Conservation (phyloP, 2,113 vertebrate genomes). For the Caranx ignobilis region DNA sequence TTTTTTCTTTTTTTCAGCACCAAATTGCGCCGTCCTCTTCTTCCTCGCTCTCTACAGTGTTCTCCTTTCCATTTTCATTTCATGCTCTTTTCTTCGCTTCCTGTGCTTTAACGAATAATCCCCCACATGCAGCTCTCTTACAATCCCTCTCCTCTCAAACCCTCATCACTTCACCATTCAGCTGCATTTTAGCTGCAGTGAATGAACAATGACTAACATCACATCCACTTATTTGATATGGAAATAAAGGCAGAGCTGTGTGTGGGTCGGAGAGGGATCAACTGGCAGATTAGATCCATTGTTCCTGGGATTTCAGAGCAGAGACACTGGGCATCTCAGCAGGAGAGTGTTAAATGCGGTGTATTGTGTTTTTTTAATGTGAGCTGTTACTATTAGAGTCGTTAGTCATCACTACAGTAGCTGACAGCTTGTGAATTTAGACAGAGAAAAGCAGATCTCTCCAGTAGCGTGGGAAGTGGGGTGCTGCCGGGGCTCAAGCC, state of each 20-base stretch:
- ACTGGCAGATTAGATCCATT: background rate
- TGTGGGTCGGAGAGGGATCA: background rate
- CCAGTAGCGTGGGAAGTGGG: no score
- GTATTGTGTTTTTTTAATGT: background rate
- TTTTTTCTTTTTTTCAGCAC: background rate
- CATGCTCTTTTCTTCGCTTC: background rate
- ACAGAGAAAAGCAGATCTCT: no score
- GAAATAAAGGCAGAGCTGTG: background rate
- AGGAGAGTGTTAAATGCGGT: background rate
- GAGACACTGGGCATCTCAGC: background rate
- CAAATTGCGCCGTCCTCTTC: background rate
- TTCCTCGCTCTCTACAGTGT: background rate
- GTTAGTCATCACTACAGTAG: no score
- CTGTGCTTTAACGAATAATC: background rate
- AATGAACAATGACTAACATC: background rate
- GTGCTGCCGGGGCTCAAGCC: no score
- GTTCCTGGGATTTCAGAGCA: conserved; percentile 10
- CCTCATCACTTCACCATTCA: background rate
- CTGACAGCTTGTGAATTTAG: background rate
- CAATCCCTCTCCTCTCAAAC: background rate
- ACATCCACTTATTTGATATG: conserved; percentile 8
- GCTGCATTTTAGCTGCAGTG: background rate
- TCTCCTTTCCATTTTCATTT: background rate
- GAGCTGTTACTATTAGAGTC: background rate
- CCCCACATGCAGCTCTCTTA: background rate